These are phyloP conservation scores for Ectemnius cavifrons DNA, from an alignment of 2,888 invertebrate species.

Conservation along the genomic window DNA sequence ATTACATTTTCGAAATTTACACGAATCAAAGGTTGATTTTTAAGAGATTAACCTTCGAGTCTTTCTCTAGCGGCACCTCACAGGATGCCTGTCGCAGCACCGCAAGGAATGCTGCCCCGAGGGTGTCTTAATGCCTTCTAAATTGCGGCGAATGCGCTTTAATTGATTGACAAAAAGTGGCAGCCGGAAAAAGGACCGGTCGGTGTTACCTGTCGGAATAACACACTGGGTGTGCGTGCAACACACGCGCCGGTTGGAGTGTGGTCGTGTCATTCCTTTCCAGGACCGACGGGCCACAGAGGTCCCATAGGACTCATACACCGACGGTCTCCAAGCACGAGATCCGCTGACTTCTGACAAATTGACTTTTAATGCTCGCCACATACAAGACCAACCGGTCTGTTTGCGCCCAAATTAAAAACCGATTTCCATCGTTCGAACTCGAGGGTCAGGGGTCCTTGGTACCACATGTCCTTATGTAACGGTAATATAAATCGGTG, in stretches of 20 bases:
- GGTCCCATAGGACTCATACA: conserved; percentile 13
- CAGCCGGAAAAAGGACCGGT: conserved; percentile 52
- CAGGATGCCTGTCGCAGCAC: too few relatives aligned
- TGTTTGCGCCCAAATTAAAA: conserved; percentile 8
- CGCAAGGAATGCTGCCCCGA: conserved; percentile 55
- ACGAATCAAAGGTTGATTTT: too few relatives aligned
- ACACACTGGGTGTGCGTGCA: conserved; percentile 15
- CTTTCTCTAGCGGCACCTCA: too few relatives aligned
- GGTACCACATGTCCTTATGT: not conserved
- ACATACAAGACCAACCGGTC: not conserved
- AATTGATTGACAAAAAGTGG: conserved; percentile 69
- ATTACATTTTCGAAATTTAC: too few relatives aligned
- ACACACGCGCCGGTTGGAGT: conserved; percentile 4
- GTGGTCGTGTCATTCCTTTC: conserved; percentile 51
- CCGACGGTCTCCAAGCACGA: not conserved
- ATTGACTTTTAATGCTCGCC: conserved; percentile 59
- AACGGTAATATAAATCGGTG: not conserved
- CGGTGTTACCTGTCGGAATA: conserved; percentile 35
- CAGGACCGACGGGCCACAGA: conserved; percentile 35
- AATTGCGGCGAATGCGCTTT: conserved; percentile 65
- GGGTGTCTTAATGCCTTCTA: conserved; percentile 66
- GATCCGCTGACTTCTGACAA: conserved; percentile 54
- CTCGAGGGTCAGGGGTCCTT: not conserved
- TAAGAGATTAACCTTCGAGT: too few relatives aligned
- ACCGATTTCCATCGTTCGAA: conserved; percentile 21